Evolutionary conservation across 2,113 vertebrate species (phyloP).

Genomic region (Scopus umbretta): DNA sequence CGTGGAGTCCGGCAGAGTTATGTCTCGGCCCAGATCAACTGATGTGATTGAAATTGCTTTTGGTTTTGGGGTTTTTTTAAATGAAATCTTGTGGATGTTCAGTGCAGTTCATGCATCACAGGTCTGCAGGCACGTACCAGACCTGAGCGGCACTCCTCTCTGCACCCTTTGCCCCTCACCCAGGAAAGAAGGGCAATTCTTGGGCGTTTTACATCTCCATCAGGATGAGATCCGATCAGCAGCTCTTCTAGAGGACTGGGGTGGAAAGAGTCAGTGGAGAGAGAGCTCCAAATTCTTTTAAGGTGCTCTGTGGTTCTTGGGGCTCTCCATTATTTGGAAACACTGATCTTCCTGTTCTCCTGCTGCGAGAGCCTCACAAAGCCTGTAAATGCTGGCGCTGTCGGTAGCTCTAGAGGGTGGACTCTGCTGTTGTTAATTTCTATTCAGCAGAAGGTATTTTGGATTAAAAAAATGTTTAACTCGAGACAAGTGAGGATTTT

Average conservation of each 20-base stretch:
- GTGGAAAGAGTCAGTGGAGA: neutral
- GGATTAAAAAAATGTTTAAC: neutral
- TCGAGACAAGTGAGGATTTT: neutral
- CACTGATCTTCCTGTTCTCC: too few relatives aligned
- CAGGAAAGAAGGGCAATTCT: neutral
- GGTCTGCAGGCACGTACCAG: accelerated
- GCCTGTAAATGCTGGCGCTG: neutral
- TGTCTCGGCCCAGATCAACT: neutral
- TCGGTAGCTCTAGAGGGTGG: neutral
- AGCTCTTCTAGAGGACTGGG: neutral
- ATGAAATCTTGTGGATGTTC: too few relatives aligned
- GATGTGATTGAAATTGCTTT: too few relatives aligned
- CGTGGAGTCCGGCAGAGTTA: accelerated
- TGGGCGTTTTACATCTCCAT: accelerated
- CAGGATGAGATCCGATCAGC: neutral
- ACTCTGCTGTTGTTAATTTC: neutral
- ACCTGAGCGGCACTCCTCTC: too few relatives aligned
- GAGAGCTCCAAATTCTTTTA: neutral
- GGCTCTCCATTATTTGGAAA: neutral
- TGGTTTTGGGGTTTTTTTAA: too few relatives aligned
- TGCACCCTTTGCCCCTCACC: neutral
- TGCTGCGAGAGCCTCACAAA: neutral
- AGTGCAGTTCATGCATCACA: accelerated
- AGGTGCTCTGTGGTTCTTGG: neutral
- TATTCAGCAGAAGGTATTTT: neutral